phyloP scores from a whole-genome alignment of 37 sponge, comb jelly and placozoan genomes.

The Trichoplax adhaerens region DNA sequence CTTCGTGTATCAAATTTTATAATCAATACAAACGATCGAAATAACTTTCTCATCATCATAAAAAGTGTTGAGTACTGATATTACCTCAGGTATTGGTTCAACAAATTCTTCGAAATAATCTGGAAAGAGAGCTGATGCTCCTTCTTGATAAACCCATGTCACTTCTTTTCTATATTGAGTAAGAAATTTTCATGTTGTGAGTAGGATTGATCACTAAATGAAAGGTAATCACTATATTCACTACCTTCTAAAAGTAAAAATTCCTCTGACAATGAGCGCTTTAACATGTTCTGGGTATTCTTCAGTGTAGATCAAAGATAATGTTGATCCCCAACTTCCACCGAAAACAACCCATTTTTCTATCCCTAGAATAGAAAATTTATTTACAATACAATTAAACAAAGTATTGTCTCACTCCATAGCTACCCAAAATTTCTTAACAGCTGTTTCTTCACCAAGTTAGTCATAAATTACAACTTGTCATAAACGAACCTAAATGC shows the following conservation, averaged over 20 bases:
- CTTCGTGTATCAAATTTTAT: background rate
- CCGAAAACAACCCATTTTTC: constrained; percentile 43
- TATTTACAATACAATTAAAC: background rate
- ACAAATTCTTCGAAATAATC: constrained; percentile 27
- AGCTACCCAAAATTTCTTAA: background rate
- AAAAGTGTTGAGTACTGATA: too few relatives aligned
- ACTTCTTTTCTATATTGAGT: constrained; percentile 20
- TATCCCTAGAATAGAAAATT: constrained; percentile 1
- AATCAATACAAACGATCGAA: too few relatives aligned
- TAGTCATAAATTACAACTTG: too few relatives aligned
- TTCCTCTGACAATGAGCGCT: constrained; percentile 33
- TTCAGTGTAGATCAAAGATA: constrained; percentile 27
- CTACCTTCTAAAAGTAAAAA: constrained; percentile 39
- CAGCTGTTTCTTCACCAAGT: too few relatives aligned
- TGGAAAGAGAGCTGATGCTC: constrained; percentile 32
- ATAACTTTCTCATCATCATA: too few relatives aligned
- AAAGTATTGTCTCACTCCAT: background rate
- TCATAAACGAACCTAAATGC: constrained; percentile 4
- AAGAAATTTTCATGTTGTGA: too few relatives aligned
- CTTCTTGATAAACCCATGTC: constrained; percentile 42
- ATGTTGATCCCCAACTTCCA: constrained; percentile 63
- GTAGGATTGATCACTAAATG: too few relatives aligned
- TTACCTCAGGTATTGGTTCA: constrained; percentile 29
- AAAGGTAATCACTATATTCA: too few relatives aligned
- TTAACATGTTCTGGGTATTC: constrained; percentile 30